Conservation (phyloP, 2,113 vertebrate genomes). For the Piliocolobus tephrosceles region DNA sequence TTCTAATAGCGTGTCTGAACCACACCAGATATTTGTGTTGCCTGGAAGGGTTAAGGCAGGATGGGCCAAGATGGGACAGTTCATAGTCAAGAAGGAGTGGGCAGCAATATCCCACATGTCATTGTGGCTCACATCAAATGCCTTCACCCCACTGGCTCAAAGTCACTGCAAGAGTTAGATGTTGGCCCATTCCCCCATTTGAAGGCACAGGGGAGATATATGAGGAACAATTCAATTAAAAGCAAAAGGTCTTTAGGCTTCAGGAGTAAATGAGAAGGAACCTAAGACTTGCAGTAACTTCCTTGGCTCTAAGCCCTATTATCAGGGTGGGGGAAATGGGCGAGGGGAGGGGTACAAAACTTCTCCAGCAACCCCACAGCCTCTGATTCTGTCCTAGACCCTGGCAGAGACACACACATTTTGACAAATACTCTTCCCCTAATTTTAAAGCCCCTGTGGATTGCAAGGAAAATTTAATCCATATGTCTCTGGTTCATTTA, state of each 20-base stretch:
- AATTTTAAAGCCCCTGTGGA: slow-evolving; percentile 67
- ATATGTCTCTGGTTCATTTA: slow-evolving; percentile 73
- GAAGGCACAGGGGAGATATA: neutral
- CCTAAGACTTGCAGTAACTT: neutral
- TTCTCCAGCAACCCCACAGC: neutral
- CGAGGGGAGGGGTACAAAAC: neutral
- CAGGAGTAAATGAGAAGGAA: neutral
- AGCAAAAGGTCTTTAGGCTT: neutral
- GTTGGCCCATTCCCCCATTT: neutral
- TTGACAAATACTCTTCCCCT: slow-evolving; percentile 59
- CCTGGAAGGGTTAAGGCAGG: neutral
- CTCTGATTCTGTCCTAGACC: neutral
- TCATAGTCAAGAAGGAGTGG: neutral
- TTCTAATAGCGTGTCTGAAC: neutral
- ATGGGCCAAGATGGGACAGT: neutral
- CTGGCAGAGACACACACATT: slow-evolving; percentile 27
- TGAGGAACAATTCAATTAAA: neutral
- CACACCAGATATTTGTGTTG: neutral
- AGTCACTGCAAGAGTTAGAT: neutral
- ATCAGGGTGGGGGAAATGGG: fast-evolving
- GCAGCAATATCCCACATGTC: neutral
- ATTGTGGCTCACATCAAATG: neutral
- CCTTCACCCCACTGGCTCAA: neutral
- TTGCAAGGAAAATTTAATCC: slow-evolving; percentile 71
- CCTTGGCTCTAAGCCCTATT: neutral